Conservation (phyloP, 2,797 vertebrate genomes). For the Ambastaia sidthimunki region DNA sequence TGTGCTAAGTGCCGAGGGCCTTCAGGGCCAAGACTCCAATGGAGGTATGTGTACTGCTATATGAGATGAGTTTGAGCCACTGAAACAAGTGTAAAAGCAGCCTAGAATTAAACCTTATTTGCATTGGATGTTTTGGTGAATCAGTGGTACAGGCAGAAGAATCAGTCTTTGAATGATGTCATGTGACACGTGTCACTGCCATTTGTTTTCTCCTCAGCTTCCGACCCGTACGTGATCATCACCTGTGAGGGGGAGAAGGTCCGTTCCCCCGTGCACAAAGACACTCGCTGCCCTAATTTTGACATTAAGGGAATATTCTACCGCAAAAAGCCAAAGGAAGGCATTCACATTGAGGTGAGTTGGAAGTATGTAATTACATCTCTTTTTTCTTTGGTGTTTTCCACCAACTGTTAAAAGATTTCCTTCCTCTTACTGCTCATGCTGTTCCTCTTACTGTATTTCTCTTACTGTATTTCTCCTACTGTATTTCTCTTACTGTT, state of each 20-base stretch:
- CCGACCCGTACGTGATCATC: constrained; percentile 92
- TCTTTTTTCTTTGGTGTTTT: constrained; percentile 22
- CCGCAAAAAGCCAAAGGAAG: constrained; percentile 85
- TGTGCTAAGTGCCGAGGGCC: constrained; percentile 82
- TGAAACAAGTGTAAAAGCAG: too few relatives aligned
- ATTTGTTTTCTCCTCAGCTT: constrained; percentile 70
- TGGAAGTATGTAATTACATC: constrained; percentile 34
- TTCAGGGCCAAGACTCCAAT: constrained; percentile 83
- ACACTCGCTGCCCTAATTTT: constrained; percentile 82
- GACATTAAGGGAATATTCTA: constrained; percentile 93
- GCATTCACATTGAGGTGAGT: constrained; percentile 88
- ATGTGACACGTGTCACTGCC: background rate
- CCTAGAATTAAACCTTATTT: too few relatives aligned
- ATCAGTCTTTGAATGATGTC: background rate
- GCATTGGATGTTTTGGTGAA: background rate
- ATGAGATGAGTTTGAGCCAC: background rate
- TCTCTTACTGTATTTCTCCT: constrained; percentile 30
- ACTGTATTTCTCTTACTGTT: constrained; percentile 15
- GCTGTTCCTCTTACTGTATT: constrained; percentile 18
- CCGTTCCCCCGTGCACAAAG: constrained; percentile 82
- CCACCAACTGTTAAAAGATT: background rate
- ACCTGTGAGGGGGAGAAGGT: constrained; percentile 90
- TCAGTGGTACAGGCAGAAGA: too few relatives aligned
- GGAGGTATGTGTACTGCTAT: constrained; percentile 74
- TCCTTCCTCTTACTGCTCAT: constrained; percentile 12